Percentiles rank a stretch among this genome's conserved stretches.
phyloP scores from a whole-genome alignment of 2,888 invertebrate species.

The Azorinus chamasolen region DNA sequence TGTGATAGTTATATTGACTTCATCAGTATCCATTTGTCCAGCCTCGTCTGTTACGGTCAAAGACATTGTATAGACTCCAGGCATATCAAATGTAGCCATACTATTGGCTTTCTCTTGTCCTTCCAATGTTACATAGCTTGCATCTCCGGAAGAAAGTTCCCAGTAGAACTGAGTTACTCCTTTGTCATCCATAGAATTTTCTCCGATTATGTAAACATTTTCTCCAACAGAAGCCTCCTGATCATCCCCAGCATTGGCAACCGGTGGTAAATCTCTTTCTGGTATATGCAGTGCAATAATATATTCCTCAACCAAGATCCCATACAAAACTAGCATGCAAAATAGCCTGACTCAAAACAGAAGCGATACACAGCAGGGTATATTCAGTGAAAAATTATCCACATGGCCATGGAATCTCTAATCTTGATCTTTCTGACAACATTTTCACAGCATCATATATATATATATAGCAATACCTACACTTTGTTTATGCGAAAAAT shows the following conservation, averaged over 20 bases:
- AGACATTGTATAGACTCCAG: conserved; percentile 36
- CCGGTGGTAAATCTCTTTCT: conserved; percentile 32
- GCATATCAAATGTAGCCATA: conserved; percentile 7
- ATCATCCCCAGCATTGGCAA: conserved; percentile 47
- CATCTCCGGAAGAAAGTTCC: conserved; percentile 11
- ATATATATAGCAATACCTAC: too few relatives aligned
- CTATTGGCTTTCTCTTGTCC: conserved; percentile 1
- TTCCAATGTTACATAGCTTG: neutral
- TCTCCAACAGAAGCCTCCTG: conserved; percentile 16
- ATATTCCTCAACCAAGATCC: too few relatives aligned
- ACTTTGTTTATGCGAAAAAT: too few relatives aligned
- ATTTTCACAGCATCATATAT: too few relatives aligned
- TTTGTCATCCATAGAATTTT: conserved; percentile 33
- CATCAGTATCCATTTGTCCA: conserved; percentile 40
- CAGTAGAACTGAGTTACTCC: conserved; percentile 32
- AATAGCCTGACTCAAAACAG: too few relatives aligned
- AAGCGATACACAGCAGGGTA: too few relatives aligned
- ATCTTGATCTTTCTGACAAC: too few relatives aligned
- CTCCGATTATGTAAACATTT: conserved; percentile 27
- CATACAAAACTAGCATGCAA: too few relatives aligned
- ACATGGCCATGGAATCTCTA: too few relatives aligned
- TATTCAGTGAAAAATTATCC: too few relatives aligned
- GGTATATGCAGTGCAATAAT: too few relatives aligned
- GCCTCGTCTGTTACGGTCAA: conserved; percentile 42
- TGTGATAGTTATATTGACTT: conserved; percentile 31